Conservation (phyloP, 2,888 invertebrate genomes). For the Yponomeuta malinellus region DNA sequence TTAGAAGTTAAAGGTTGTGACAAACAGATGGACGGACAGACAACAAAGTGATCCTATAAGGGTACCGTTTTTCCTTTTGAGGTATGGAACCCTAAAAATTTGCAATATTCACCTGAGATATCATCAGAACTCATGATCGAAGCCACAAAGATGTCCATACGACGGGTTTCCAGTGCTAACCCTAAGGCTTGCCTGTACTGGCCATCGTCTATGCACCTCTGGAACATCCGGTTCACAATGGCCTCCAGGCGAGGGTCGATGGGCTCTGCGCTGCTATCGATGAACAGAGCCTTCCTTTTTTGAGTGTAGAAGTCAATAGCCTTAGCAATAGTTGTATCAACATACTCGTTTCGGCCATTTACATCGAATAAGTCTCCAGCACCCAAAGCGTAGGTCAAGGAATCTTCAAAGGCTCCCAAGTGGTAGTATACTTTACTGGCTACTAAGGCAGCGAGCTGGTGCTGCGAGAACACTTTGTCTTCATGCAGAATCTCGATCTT, state of each 20-base stretch:
- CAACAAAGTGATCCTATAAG: no score
- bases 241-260: conserved; percentile 91
- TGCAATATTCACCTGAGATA: conserved; percentile 71
- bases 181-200: conserved; percentile 98
- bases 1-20: no score
- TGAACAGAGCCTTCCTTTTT: conserved; percentile 84
- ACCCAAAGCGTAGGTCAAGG: conserved; percentile 96
- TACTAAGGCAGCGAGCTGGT: conserved; percentile 95
- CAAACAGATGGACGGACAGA: no score
- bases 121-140: conserved; percentile 96
- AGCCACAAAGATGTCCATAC: conserved; percentile 97
- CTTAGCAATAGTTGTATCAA: conserved; percentile 97
- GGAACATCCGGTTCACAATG: conserved; percentile 98
- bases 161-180: conserved; percentile 94
- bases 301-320: conserved; percentile 98
- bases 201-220: conserved; percentile 94
- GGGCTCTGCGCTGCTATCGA: conserved; percentile 79
- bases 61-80: no score
- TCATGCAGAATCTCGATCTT: conserved; percentile 98
- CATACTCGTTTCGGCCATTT: conserved; percentile 94
- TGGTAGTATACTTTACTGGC: conserved; percentile 99
- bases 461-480: conserved; percentile 90
- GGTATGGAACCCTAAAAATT: not conserved
- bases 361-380: conserved; percentile 97
- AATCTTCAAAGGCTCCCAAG: conserved; percentile 97